These are phyloP conservation scores for Lordiphosa andalusiaca DNA, from an alignment of 2,888 invertebrate species.

Conservation along the genomic window DNA sequence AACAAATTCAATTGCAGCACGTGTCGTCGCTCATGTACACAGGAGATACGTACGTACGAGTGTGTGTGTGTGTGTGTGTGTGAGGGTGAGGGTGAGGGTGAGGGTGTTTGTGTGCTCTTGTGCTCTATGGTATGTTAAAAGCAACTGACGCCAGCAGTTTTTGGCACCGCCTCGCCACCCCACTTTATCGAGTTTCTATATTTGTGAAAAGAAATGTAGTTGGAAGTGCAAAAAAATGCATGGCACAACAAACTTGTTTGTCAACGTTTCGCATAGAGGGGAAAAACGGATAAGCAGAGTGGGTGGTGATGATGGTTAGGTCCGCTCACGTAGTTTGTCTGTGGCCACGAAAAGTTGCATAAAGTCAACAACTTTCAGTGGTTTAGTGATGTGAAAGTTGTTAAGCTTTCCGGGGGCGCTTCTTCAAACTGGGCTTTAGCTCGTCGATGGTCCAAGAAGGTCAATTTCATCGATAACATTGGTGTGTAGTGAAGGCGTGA, in stretches of 20 bases:
- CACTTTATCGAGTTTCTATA: slow-evolving; percentile 57
- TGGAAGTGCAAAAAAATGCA: slow-evolving; percentile 62
- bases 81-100: not conserved
- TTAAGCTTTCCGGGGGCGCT: slow-evolving; percentile 49
- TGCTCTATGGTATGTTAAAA: slow-evolving; percentile 49
- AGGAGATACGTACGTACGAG: slow-evolving; percentile 42
- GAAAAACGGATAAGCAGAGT: slow-evolving; percentile 6
- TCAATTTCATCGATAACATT: slow-evolving; percentile 60
- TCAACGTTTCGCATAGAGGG: slow-evolving; percentile 33
- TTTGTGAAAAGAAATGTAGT: slow-evolving; percentile 64
- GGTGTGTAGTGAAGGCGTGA: slow-evolving; percentile 4
- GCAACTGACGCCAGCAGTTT: slow-evolving; percentile 72
- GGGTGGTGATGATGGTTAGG: slow-evolving; percentile 9
- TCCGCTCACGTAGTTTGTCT: slow-evolving; percentile 65
- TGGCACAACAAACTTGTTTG: slow-evolving; percentile 70
- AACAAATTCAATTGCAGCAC: slow-evolving; percentile 72
- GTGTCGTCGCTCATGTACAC: slow-evolving; percentile 60
- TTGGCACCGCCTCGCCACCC: slow-evolving; percentile 29
- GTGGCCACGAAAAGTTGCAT: slow-evolving; percentile 74
- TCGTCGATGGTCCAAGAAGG: slow-evolving; percentile 43
- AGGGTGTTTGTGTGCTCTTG: slow-evolving; percentile 29
- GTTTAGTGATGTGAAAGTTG: slow-evolving; percentile 70
- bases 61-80: slow-evolving; percentile 19
- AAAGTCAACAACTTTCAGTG: slow-evolving; percentile 73
- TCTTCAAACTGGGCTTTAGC: slow-evolving; percentile 8